Conservation (phyloP, 1,140 invertebrate species). For the Pentalonia nigronervosa region DNA sequence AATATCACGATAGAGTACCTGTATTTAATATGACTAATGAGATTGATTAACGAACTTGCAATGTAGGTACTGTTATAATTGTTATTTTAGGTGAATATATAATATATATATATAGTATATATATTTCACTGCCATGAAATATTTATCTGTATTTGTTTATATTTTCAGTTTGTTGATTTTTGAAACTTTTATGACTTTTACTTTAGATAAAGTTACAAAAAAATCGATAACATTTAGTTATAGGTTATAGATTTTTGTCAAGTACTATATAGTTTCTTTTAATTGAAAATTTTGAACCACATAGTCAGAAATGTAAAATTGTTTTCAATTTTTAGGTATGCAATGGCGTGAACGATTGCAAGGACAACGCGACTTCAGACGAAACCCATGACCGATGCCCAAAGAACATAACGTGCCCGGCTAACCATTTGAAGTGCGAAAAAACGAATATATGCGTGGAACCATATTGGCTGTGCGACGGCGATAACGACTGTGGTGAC, state of each 20-base stretch:
- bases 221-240: not conserved
- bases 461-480: constrained; percentile 93
- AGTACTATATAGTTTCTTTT: too few relatives aligned
- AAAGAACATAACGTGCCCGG: constrained; percentile 83
- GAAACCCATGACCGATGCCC: constrained; percentile 88
- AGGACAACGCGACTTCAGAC: constrained; percentile 90
- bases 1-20: too few relatives aligned
- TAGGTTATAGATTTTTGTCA: not conserved
- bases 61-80: too few relatives aligned
- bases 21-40: too few relatives aligned
- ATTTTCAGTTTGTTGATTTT: too few relatives aligned
- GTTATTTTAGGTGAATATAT: too few relatives aligned
- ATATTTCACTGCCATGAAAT: too few relatives aligned
- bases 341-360: constrained; percentile 93
- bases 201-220: not conserved
- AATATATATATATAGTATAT: too few relatives aligned
- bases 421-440: constrained; percentile 88
- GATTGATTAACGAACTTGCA: too few relatives aligned
- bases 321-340: constrained; percentile 73
- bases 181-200: too few relatives aligned
- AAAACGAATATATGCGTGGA: constrained; percentile 95
- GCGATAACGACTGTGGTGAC: constrained; percentile 95
- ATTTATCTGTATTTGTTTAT: too few relatives aligned
- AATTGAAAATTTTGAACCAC: not conserved
- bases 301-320: not conserved